These are phyloP conservation scores for Resseliella maxima DNA, from an alignment of 2,888 invertebrate species.

Conservation along the genomic window DNA sequence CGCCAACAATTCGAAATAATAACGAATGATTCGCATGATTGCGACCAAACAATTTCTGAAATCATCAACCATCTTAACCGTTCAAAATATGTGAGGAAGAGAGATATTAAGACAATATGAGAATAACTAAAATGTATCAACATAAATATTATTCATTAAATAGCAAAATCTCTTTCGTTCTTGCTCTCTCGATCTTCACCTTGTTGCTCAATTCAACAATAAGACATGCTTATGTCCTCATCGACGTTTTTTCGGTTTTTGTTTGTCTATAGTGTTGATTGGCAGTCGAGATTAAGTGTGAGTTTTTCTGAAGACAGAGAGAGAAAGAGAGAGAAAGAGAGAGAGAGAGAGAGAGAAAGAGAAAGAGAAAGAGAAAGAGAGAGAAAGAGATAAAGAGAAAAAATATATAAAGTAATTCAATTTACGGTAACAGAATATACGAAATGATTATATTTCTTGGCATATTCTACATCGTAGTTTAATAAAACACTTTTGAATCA, in stretches of 20 bases:
- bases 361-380: neutral
- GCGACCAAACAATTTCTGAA: neutral
- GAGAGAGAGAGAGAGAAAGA: neutral
- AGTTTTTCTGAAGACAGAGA: neutral
- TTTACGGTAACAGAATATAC: neutral
- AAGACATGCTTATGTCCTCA: neutral
- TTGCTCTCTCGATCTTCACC: neutral
- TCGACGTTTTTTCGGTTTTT: neutral
- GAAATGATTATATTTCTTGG: no score
- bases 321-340: neutral
- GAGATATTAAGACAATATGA: neutral
- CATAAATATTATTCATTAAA: neutral
- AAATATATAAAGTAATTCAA: neutral
- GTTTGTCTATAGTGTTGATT: constrained; percentile 3
- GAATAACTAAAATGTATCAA: constrained; percentile 7
- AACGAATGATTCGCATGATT: constrained; percentile 4
- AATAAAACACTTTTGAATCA: no score
- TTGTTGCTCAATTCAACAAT: neutral
- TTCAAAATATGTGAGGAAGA: no score
- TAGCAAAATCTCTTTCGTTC: no score
- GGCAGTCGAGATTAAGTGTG: neutral
- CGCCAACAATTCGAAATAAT: no score
- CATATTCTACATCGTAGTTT: no score
- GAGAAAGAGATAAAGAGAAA: neutral
- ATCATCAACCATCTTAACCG: no score